Conservation (phyloP, 2,113 vertebrate genomes). For the Pica pica region DNA sequence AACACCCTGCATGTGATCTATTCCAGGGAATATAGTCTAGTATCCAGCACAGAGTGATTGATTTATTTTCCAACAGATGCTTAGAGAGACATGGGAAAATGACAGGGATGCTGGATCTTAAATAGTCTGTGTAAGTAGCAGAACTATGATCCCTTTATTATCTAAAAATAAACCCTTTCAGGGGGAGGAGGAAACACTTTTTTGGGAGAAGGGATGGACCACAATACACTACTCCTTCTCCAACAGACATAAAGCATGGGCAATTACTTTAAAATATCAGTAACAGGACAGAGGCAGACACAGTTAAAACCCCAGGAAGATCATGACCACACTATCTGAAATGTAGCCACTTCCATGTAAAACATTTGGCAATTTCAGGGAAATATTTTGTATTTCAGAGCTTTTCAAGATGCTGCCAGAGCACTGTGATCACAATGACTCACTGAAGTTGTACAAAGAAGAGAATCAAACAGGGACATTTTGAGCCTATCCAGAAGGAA, state of each 20-base stretch:
- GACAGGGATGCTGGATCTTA: not conserved
- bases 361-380: conserved; percentile 14
- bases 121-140: not conserved
- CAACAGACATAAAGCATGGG: not conserved
- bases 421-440: conserved; percentile 45
- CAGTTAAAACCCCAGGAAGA: not conserved
- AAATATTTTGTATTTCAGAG: conserved; percentile 2
- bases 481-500: conserved; percentile 50
- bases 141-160: not conserved
- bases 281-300: not conserved
- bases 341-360: not conserved
- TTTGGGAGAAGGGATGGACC: not conserved
- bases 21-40: not conserved
- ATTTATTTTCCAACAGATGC: not conserved
- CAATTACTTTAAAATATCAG: not conserved
- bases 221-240: not conserved
- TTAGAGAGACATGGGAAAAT: not conserved
- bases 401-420: conserved; percentile 18
- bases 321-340: not conserved
- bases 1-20: not conserved
- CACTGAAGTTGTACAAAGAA: conserved; percentile 30
- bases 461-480: conserved; percentile 47
- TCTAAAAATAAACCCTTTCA: not conserved
- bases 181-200: not conserved
- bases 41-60: not conserved